Evolutionary conservation across 2,113 vertebrate species (phyloP).

Genomic region (Caranx melampygus): DNA sequence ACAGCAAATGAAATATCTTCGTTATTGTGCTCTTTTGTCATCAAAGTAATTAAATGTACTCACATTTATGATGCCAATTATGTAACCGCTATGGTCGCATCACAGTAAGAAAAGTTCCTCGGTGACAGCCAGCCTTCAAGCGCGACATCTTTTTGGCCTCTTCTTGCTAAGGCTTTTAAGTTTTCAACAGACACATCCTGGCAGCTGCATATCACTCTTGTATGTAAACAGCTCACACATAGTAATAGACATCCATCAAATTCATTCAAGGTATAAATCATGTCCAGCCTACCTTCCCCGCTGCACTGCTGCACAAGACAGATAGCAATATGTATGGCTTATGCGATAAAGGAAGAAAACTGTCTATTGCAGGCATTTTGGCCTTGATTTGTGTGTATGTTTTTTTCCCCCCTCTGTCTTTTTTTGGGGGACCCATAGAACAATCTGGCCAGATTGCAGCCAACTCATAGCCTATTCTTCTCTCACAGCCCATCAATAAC

Average conservation of each 20-base stretch:
- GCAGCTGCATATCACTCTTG: slow-evolving; percentile 39
- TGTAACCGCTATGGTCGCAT: not conserved
- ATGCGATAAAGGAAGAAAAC: slow-evolving; percentile 21
- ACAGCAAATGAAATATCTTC: slow-evolving; percentile 19
- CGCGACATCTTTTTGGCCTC: not conserved
- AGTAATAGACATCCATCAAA: slow-evolving; percentile 63
- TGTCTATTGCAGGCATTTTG: slow-evolving; percentile 36
- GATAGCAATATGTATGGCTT: slow-evolving; percentile 51
- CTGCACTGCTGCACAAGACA: slow-evolving; percentile 38
- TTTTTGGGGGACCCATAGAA: slow-evolving; percentile 12
- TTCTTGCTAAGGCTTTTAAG: not conserved
- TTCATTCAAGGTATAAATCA: slow-evolving; percentile 58
- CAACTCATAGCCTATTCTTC: slow-evolving; percentile 46
- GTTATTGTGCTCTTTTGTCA: slow-evolving; percentile 36
- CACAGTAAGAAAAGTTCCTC: not conserved
- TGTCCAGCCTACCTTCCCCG: not conserved
- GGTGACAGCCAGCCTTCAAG: not conserved
- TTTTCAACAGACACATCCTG: slow-evolving; percentile 40
- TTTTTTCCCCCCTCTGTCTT: not conserved
- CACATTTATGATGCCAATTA: slow-evolving; percentile 26
- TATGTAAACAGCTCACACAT: slow-evolving; percentile 44
- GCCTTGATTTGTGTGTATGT: slow-evolving; percentile 14
- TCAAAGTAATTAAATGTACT: slow-evolving; percentile 19
- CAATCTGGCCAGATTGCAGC: slow-evolving; percentile 38
- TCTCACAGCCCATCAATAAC: slow-evolving; percentile 66